phyloP scores from a whole-genome alignment of 2,888 invertebrate genomes.

The Oscheius myriophilus region DNA sequence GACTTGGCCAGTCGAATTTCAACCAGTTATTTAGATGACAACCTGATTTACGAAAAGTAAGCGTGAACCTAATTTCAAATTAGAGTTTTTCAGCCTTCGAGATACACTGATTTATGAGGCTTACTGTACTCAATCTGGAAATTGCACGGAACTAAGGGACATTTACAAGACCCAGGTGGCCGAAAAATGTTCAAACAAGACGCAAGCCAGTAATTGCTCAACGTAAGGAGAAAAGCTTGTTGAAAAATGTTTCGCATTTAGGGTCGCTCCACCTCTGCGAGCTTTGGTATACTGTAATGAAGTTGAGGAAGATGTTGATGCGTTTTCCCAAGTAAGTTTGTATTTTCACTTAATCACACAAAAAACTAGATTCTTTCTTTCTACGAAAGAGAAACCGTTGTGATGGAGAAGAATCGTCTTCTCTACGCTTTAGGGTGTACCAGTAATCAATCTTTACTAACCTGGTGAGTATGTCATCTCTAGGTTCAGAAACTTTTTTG shows the following conservation, averaged over 20 bases:
- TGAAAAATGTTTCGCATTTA: neutral
- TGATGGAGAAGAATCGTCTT: constrained; percentile 58
- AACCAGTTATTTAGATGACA: neutral
- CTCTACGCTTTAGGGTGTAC: constrained; percentile 60
- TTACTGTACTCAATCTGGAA: constrained; percentile 2
- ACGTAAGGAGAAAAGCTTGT: neutral
- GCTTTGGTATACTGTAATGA: constrained; percentile 4
- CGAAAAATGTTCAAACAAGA: neutral
- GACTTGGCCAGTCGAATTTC: constrained; percentile 2
- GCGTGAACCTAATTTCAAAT: too few relatives aligned
- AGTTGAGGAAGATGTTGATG: constrained; percentile 1
- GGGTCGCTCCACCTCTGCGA: constrained; percentile 8
- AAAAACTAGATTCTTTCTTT: constrained; percentile 34
- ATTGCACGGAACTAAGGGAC: constrained; percentile 5
- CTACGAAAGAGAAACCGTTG: constrained; percentile 45
- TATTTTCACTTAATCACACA: too few relatives aligned
- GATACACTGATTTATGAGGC: constrained; percentile 6
- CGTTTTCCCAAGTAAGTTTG: constrained; percentile 3
- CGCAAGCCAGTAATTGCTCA: neutral
- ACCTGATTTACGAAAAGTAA: constrained; percentile 1
- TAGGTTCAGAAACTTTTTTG: constrained; percentile 17
- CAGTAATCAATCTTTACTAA: constrained; percentile 57
- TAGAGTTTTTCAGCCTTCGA: constrained; percentile 2
- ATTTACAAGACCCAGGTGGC: constrained; percentile 1
- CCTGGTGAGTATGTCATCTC: constrained; percentile 42